Percentiles rank a stretch among this genome's conserved stretches.
These are phyloP conservation scores for Temnothorax curvispinosus DNA, from an alignment of 1,140 invertebrate genomes.

Conservation along the genomic window DNA sequence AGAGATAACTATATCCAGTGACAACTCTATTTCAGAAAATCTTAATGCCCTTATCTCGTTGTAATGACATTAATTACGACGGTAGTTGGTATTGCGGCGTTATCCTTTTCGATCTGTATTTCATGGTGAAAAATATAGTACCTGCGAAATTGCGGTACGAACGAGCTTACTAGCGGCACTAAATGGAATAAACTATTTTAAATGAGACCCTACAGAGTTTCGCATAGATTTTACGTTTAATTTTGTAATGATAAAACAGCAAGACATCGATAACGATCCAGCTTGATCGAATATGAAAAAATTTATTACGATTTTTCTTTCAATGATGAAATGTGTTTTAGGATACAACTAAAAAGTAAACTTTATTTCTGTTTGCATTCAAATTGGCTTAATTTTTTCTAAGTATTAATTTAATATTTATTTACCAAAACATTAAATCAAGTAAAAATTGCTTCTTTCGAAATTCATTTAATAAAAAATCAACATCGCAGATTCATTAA, in stretches of 20 bases:
- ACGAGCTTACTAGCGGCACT: background rate
- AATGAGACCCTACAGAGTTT: background rate
- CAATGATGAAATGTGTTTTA: background rate
- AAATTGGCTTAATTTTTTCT: background rate
- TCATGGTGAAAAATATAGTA: conserved; percentile 35
- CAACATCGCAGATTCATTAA: background rate
- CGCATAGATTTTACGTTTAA: background rate
- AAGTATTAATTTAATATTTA: background rate
- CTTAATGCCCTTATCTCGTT: conserved; percentile 39
- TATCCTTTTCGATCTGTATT: conserved; percentile 31
- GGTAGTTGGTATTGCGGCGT: conserved; percentile 28
- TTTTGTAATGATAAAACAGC: background rate
- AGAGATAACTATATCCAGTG: conserved; percentile 57
- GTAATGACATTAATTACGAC: conserved; percentile 69
- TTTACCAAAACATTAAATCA: background rate
- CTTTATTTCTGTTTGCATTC: background rate
- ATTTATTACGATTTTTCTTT: background rate
- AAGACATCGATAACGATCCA: background rate
- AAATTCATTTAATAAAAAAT: conserved; percentile 4
- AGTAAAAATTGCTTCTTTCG: background rate
- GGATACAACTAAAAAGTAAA: background rate
- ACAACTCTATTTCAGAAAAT: conserved; percentile 67
- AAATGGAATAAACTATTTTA: conserved; percentile 13
- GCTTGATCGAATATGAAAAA: background rate
- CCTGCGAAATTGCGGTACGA: background rate